A percentile compares a stretch with the other conserved stretches of the same genome.
These are phyloP conservation scores for Otis tarda DNA, from an alignment of 2,113 vertebrate genomes.

Conservation along the genomic window DNA sequence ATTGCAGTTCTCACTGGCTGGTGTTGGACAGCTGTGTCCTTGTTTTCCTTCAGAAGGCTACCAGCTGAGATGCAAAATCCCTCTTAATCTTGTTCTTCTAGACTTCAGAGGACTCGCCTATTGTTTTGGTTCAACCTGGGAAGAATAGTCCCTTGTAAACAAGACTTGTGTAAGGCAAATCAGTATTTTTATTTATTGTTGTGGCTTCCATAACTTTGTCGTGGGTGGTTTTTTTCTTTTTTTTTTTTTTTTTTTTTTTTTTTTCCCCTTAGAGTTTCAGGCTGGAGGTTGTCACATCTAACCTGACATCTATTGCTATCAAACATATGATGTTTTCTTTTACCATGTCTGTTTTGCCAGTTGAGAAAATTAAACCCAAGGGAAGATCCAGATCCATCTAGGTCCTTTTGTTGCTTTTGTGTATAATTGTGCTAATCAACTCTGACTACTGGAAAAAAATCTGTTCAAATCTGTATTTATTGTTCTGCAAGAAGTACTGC, in stretches of 20 bases:
- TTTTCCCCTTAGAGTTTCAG: neutral
- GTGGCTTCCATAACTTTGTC: neutral
- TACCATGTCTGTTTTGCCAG: neutral
- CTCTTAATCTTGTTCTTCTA: neutral
- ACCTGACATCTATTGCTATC: neutral
- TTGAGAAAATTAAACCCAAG: neutral
- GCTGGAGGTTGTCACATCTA: neutral
- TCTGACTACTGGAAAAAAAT: neutral
- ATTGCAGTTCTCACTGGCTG: neutral
- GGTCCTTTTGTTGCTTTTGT: neutral
- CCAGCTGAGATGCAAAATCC: neutral
- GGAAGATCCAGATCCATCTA: neutral
- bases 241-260: accelerated
- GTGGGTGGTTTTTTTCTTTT: too few species aligned
- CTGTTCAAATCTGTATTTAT: neutral
- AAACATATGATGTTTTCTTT: neutral
- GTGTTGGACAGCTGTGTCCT: neutral
- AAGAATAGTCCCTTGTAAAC: neutral
- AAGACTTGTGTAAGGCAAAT: neutral
- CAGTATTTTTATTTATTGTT: neutral
- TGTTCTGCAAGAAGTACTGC: neutral
- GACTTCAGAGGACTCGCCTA: neutral
- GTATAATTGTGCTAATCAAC: neutral
- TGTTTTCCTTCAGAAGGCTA: neutral
- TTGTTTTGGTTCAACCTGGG: neutral